Conservation (phyloP, 2,113 vertebrate species). For the Fregata magnificens region DNA sequence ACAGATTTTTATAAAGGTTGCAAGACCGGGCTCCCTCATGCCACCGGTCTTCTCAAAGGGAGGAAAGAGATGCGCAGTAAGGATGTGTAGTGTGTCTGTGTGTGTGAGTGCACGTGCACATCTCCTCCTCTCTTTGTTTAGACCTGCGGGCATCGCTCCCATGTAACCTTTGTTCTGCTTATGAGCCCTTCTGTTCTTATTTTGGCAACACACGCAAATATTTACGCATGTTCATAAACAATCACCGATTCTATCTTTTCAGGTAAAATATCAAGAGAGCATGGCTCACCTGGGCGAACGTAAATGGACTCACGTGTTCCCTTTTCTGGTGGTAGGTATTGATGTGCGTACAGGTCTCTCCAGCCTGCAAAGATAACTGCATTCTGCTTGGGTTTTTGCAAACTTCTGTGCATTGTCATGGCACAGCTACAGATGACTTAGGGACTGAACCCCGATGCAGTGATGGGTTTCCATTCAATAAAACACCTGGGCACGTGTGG, state of each 20-base stretch:
- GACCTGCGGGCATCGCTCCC: background rate
- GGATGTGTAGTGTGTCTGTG: background rate
- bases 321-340: constrained; percentile 86
- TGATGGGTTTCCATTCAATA: background rate
- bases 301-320: constrained; percentile 79
- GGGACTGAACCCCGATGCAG: background rate
- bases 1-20: background rate
- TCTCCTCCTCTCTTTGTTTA: background rate
- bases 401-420: background rate
- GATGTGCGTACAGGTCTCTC: background rate
- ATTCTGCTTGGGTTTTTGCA: background rate
- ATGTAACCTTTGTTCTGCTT: background rate
- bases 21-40: background rate
- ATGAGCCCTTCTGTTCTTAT: constrained; percentile 16
- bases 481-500: background rate
- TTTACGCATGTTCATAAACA: background rate
- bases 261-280: constrained; percentile 73
- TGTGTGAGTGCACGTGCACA: background rate
- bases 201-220: constrained; percentile 33
- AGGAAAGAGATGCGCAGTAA: background rate
- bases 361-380: background rate
- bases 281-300: constrained; percentile 79
- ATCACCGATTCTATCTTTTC: constrained; percentile 48
- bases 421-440: background rate
- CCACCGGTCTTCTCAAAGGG: background rate